Base-by-base conservation (phyloP, 2,797 vertebrate species). In the Micropoecilia bifurca region DNA sequence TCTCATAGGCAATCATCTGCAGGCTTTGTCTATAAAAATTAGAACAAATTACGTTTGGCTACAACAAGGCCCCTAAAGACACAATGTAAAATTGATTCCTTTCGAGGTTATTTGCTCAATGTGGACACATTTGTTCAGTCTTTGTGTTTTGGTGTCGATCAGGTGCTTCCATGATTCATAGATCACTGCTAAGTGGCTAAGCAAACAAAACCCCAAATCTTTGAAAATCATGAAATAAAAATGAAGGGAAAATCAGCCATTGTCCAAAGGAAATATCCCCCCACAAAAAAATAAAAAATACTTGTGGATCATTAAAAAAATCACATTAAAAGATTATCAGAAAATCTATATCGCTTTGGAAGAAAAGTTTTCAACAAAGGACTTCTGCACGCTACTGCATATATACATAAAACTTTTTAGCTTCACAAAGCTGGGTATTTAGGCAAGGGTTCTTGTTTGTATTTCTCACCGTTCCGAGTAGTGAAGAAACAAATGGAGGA, bases 71-170 rank as follows among this genome's bases (percentile, higher is more conserved):
- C 25, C 41, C 22, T 71, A 28, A 69, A 46, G 5, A 16, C 43
- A 71, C 68, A 71, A 71, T 71, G 41, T 71, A 45, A 45, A 46
- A 71, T 46, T 45, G 41, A 71, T 71, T 71, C 41, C 12, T 45
- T 71, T 45, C 68, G n/a, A 45, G 68, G 68, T 45, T 71, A 25
- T 71, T 71, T 71, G 41, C 43, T 71, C 22, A 46, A 28, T 46
- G 25, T 46, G 68, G 68, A 71, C 68, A 28, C 22, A 46, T 71
- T 71, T 71, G 43, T 71, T 28, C 41, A 46, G 33, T 69, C 41
- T 71, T 69, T 69, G 66, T 18, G 68, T 71, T 71, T 43, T 71
- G 41, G 5, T 71, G 43, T n/a, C 43, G 13, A 45, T 71, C 68
- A 71, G 68, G 4, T 45, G 41, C 41, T 45, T 71, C 10, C 12